A percentile compares a stretch with the other conserved stretches of the same genome.
These are phyloP conservation scores for Labeo catla DNA, from an alignment of 2,113 vertebrate genomes.

Conservation along the genomic window DNA sequence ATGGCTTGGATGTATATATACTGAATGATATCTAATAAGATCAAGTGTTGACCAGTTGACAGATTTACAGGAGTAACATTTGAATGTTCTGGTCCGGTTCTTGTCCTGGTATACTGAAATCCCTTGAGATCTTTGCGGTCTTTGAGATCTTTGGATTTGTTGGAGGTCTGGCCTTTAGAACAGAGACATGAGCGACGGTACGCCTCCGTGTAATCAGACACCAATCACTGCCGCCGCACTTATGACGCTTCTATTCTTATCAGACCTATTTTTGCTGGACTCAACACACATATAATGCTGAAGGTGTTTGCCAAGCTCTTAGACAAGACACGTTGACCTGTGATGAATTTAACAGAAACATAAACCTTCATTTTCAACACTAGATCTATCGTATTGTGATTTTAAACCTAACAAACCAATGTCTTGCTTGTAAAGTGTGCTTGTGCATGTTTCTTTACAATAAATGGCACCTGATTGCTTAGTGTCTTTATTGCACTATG, in stretches of 20 bases:
- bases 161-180: slow-evolving; percentile 56
- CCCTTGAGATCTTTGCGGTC: slow-evolving; percentile 24
- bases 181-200: slow-evolving; percentile 19
- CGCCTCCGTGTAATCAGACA: slow-evolving; percentile 57
- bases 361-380: background rate
- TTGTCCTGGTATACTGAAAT: background rate
- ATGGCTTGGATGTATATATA: too few species aligned
- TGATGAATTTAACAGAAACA: background rate
- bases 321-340: background rate
- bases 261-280: slow-evolving; percentile 51
- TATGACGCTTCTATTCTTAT: slow-evolving; percentile 61
- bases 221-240: slow-evolving; percentile 16
- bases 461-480: background rate
- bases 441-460: background rate
- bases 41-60: background rate
- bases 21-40: too few species aligned
- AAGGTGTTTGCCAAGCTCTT: background rate
- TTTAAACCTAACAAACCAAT: background rate
- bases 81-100: background rate
- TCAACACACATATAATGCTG: background rate
- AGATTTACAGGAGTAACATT: background rate
- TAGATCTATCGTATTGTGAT: background rate
- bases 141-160: background rate
- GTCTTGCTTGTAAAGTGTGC: background rate
- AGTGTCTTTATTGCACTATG: background rate